Base-by-base conservation (phyloP, 1,140 invertebrate species). In the Ditylenchus dipsaci region DNA sequence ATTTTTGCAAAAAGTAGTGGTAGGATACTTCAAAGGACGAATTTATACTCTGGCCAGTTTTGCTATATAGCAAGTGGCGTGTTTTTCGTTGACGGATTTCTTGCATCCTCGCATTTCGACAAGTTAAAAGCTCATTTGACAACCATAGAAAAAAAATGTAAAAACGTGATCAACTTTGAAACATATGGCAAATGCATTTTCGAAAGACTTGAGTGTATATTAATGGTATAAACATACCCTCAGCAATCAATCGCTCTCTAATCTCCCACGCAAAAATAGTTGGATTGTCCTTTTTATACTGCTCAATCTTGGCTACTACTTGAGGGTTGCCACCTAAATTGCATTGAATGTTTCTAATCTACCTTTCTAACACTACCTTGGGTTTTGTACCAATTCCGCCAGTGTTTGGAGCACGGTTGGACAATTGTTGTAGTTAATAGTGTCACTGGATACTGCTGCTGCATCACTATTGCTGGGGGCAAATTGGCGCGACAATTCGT, bases 201-300 rank as follows among this genome's bases (percentile, higher is more conserved):
- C 11, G 11, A 11, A 8, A 53, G 15, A 53, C 3, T 21, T 53
- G 23, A 17, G 3, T 53, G 15, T 17, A 53, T 53, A 21, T 3
- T 7, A 53, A 53, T 23, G 19, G 30, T 26, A 69, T 27, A 69
- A 59, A 64, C 71, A 53, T 62, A 74, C 82, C 82, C 72, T 84
- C 86, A 72, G 83, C 83, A 27, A 87, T 83, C 27, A 87, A 78
- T 66, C 83, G 78, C 60, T 87, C 86, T 27, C 86, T 78, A 60
- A 87, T 87, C 78, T 87, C 86, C 85, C 86, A 87, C 1, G 84
- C 84, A 73, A 87, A 86, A 30, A 87, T 87, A 23, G 84, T 85
- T 8, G 86, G 86, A 67, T 86, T 86, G 64, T 86, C 85, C 66
- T 81, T 79, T 73, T 87, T 86, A 79, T 87, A 87, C 63, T 86